Evolutionary conservation across 2,888 invertebrate genomes (phyloP).

Genomic region (Conomelus anceps): DNA sequence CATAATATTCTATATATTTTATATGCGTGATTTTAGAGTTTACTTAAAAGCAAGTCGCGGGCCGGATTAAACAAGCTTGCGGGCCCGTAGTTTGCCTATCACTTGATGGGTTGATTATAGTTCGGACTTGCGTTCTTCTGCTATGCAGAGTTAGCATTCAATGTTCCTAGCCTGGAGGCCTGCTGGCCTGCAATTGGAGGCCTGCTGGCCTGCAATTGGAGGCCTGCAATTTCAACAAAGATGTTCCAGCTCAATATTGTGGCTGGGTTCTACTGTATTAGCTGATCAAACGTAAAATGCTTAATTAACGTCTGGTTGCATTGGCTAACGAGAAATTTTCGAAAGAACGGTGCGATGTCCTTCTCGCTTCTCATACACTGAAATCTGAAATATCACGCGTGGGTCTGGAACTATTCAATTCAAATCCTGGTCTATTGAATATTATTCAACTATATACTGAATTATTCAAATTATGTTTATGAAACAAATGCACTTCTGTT

Average conservation of each 20-base stretch:
- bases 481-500: too few relatives aligned
- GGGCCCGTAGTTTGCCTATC: neutral
- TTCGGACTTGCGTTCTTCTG: too few relatives aligned
- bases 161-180: neutral
- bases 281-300: neutral
- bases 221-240: neutral
- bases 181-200: neutral
- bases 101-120: too few relatives aligned
- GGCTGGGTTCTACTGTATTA: neutral
- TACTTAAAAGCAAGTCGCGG: too few relatives aligned
- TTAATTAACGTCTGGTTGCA: neutral
- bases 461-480: too few relatives aligned
- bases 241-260: neutral
- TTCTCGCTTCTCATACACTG: neutral
- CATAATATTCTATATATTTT: too few relatives aligned
- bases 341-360: neutral
- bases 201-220: neutral
- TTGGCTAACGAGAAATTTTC: neutral
- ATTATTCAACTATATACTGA: too few relatives aligned
- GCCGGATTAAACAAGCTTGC: neutral
- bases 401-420: too few relatives aligned
- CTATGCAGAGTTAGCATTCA: neutral
- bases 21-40: too few relatives aligned
- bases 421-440: too few relatives aligned
- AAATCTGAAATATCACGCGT: too few relatives aligned